phyloP scores from a whole-genome alignment of 2,113 vertebrate genomes.

The Eulemur macaco region DNA sequence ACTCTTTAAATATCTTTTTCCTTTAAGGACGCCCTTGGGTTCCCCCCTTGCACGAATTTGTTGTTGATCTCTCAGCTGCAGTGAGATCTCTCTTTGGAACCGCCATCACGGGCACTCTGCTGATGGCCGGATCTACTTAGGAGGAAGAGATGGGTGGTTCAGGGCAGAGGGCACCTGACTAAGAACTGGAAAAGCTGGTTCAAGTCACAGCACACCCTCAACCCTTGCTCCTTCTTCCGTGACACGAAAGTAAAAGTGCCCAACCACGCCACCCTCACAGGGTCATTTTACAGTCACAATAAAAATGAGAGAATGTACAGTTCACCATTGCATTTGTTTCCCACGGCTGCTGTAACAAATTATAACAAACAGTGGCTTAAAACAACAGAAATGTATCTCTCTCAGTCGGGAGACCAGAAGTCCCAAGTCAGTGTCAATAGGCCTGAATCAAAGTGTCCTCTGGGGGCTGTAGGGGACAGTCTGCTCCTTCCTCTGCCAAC shows the following conservation, averaged over 20 bases:
- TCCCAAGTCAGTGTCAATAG: neutral
- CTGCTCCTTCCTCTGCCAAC: neutral
- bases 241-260: neutral
- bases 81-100: neutral
- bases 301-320: too few species aligned
- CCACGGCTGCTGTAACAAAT: neutral
- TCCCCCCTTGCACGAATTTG: rapidly evolving
- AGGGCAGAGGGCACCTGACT: neutral
- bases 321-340: neutral
- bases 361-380: neutral
- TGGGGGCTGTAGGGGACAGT: neutral
- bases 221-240: neutral
- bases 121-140: rapidly evolving
- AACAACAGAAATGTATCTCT: neutral
- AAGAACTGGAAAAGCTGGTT: neutral
- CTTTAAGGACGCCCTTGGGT: neutral
- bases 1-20: neutral
- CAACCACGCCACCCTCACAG: neutral
- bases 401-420: neutral
- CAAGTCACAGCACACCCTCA: rapidly evolving
- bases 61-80: too few species aligned
- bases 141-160: neutral
- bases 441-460: neutral
- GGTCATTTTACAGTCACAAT: neutral
- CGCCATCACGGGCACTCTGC: neutral